Percentiles rank a stretch among this genome's conserved stretches.
Conservation (phyloP, 1,140 invertebrate species). For the Zaprionus nigranus region DNA sequence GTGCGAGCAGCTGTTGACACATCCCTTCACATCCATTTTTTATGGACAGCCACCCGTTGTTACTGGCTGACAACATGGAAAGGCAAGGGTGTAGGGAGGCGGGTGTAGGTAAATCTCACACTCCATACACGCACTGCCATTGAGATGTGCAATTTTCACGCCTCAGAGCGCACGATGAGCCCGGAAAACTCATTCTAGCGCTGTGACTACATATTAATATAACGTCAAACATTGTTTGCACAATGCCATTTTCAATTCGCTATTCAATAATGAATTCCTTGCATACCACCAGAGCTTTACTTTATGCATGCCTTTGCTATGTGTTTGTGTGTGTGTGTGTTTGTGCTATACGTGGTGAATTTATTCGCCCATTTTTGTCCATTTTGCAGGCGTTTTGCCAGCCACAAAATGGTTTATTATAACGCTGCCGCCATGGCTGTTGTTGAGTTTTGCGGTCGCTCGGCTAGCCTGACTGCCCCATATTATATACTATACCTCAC, state of each 20-base stretch:
- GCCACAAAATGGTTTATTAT: slow-evolving; percentile 78
- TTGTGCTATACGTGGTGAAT: slow-evolving; percentile 4
- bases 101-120: not conserved
- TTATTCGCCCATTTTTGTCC: slow-evolving; percentile 42
- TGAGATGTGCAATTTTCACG: slow-evolving; percentile 78
- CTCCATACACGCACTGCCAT: slow-evolving; percentile 40
- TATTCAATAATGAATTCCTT: slow-evolving; percentile 55
- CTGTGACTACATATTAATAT: slow-evolving; percentile 76
- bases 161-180: slow-evolving; percentile 47
- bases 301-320: not conserved
- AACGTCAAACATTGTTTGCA: slow-evolving; percentile 71
- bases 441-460: slow-evolving; percentile 70
- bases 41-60: slow-evolving; percentile 48
- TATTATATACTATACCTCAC: not conserved
- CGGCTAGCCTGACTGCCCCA: not conserved
- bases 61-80: slow-evolving; percentile 35
- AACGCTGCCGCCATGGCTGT: slow-evolving; percentile 58
- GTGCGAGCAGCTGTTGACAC: slow-evolving; percentile 71
- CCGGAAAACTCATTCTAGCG: slow-evolving; percentile 1
- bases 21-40: slow-evolving; percentile 58
- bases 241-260: too few relatives aligned
- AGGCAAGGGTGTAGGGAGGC: not conserved
- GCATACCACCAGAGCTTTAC: slow-evolving; percentile 14
- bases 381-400: slow-evolving; percentile 23
- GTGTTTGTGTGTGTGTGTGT: not conserved